Conservation (phyloP, 2,797 vertebrate genomes). For the Eupleurogrammus muticus region DNA sequence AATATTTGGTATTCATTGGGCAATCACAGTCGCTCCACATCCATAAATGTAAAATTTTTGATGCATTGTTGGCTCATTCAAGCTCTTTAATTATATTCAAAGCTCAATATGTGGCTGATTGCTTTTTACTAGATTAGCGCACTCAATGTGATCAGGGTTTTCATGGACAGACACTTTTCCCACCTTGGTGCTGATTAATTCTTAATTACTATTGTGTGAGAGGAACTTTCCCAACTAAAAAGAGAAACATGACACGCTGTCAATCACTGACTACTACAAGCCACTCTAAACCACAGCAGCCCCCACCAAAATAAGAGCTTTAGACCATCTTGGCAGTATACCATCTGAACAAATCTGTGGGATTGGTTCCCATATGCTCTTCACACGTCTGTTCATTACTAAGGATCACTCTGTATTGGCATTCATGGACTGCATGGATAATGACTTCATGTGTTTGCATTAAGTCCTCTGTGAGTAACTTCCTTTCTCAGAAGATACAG, state of each 20-base stretch:
- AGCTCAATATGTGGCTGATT: slow-evolving; percentile 63
- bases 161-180: slow-evolving; percentile 43
- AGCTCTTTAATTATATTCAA: slow-evolving; percentile 53
- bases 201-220: slow-evolving; percentile 58
- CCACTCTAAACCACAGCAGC: slow-evolving; percentile 68
- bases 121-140: slow-evolving; percentile 59
- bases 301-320: slow-evolving; percentile 77
- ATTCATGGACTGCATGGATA: slow-evolving; percentile 51
- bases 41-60: slow-evolving; percentile 41
- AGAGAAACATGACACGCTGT: slow-evolving; percentile 49
- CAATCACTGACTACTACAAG: slow-evolving; percentile 66
- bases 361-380: slow-evolving; percentile 84
- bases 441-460: slow-evolving; percentile 49
- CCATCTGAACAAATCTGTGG: slow-evolving; percentile 81
- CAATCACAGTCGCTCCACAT: slow-evolving; percentile 11
- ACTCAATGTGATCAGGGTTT: slow-evolving; percentile 48
- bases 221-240: slow-evolving; percentile 41
- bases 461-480: slow-evolving; percentile 31
- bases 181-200: slow-evolving; percentile 61
- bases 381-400: slow-evolving; percentile 69
- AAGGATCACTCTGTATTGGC: slow-evolving; percentile 68
- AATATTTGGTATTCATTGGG: slow-evolving; percentile 34
- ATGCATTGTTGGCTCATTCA: slow-evolving; percentile 37
- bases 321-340: slow-evolving; percentile 79
- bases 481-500: neutral